These are phyloP conservation scores for Polyommatus iphigenia DNA, from an alignment of 2,888 invertebrate species.

Conservation along the genomic window DNA sequence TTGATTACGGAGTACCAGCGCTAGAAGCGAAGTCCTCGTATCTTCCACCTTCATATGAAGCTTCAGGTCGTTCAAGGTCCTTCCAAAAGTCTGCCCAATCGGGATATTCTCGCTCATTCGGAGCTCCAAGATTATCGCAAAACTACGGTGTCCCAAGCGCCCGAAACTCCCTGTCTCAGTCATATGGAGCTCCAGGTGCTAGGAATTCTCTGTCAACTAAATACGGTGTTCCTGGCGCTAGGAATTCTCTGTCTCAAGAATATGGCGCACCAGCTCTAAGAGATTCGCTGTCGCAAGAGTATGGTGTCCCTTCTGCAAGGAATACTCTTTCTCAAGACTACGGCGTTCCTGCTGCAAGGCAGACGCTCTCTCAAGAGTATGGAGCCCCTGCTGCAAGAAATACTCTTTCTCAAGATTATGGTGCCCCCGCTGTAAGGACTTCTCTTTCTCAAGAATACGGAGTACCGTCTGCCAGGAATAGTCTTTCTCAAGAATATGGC, in stretches of 20 bases:
- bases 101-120: conserved; percentile 45
- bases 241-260: conserved; percentile 51
- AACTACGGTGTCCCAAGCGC: conserved; percentile 49
- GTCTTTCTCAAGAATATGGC: conserved; percentile 45
- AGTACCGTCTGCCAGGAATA: conserved; percentile 32
- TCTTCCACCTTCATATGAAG: background rate
- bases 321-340: conserved; percentile 38
- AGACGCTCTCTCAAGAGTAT: conserved; percentile 47
- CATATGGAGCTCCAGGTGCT: conserved; percentile 37
- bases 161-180: conserved; percentile 37
- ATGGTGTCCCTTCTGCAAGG: conserved; percentile 47
- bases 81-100: conserved; percentile 35
- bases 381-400: conserved; percentile 44
- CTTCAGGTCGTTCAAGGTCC: background rate
- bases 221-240: conserved; percentile 44
- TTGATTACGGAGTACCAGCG: conserved; percentile 49
- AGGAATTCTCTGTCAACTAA: conserved; percentile 42
- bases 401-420: too few relatives aligned
- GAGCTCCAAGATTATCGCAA: conserved; percentile 34
- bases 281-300: conserved; percentile 41
- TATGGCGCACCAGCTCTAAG: conserved; percentile 28
- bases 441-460: conserved; percentile 39
- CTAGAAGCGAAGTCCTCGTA: conserved; percentile 13
- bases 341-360: conserved; percentile 37
- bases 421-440: conserved; percentile 42